Base-by-base conservation (phyloP, 2,797 vertebrate species). In the Alosa sapidissima region DNA sequence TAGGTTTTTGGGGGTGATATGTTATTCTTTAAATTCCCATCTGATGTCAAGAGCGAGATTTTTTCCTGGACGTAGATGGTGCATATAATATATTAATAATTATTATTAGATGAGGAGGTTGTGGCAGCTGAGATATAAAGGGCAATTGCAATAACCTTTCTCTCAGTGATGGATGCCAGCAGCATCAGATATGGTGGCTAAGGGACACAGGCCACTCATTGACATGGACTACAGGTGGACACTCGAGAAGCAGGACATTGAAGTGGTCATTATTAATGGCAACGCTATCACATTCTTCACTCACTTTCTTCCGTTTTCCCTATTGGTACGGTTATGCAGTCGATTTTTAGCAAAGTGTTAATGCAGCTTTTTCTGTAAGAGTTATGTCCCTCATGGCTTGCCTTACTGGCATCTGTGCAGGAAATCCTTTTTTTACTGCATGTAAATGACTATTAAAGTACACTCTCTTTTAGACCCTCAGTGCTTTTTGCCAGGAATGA, bases 381-480 rank as follows among this genome's bases (percentile, higher is more conserved):
- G 62, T 68, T 68, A 62, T 68, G 10, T 68, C 8, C 28, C 62
- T 68, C 62, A 3, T 36, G 28, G 10, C 62, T 33, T 65, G 62
- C 62, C 62, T 28, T 65, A 65, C 28, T 68, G 62, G 62, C 9
- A 68, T 36, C 24, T 33, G 58, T 60, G 58, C 58, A 24, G 58
- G n/a, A 68, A 68, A 68, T 5, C 21, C 1, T 4, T 75, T 19
- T 75, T 75, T 75, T 41, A 75, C 33, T 36, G 68, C 68, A 45
- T 75, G 68, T 41, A 45, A 75, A 75, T 75, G 36, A 36, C 68
- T 45, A 75, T 75, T 41, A 75, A 75, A 75, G 14, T 45, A 36
- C 16, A 41, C 68, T 36, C 62, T 68, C 65, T 41, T 75, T 45
- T 45, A 75, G 16, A 19, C 68, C 68, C 68, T 28, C 10, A 5